A percentile compares a stretch with the other conserved stretches of the same genome.
Evolutionary conservation across 2,888 invertebrate genomes (phyloP).

Genomic region (Drosophila demipolita): DNA sequence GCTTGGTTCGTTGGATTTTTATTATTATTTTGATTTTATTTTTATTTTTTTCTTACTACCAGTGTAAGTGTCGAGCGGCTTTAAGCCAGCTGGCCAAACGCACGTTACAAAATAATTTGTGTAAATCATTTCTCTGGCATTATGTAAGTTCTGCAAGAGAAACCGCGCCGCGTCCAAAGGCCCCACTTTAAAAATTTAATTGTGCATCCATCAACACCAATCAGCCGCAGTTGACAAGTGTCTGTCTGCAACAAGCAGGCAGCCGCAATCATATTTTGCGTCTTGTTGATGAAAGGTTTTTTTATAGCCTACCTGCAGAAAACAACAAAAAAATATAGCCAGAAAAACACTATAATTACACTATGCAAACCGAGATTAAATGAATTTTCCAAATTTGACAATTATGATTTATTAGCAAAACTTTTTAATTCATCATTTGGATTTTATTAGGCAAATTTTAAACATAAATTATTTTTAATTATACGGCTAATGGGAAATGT

Average conservation of each 20-base stretch:
- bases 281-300: conserved; percentile 70
- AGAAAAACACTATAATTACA: conserved; percentile 28
- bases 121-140: conserved; percentile 70
- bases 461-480: neutral
- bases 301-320: conserved; percentile 12
- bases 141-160: conserved; percentile 49
- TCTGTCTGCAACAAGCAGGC: conserved; percentile 45
- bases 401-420: neutral
- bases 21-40: neutral
- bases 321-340: neutral
- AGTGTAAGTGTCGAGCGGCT: conserved; percentile 38
- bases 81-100: conserved; percentile 62
- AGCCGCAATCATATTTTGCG: conserved; percentile 58
- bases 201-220: conserved; percentile 60
- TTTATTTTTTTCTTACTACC: neutral
- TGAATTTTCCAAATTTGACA: neutral
- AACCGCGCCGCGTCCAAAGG: neutral
- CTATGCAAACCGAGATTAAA: conserved; percentile 4
- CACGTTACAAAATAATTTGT: conserved; percentile 78
- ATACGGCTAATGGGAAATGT: neutral
- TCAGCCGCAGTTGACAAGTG: conserved; percentile 47
- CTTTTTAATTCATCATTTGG: neutral
- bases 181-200: conserved; percentile 36
- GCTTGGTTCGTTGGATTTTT: conserved; percentile 15
- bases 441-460: neutral